Evolutionary conservation across 2,113 vertebrate species (phyloP), one percentile per base, ranked within the genome.

Genomic region (Oryzias curvinotus): DNA sequence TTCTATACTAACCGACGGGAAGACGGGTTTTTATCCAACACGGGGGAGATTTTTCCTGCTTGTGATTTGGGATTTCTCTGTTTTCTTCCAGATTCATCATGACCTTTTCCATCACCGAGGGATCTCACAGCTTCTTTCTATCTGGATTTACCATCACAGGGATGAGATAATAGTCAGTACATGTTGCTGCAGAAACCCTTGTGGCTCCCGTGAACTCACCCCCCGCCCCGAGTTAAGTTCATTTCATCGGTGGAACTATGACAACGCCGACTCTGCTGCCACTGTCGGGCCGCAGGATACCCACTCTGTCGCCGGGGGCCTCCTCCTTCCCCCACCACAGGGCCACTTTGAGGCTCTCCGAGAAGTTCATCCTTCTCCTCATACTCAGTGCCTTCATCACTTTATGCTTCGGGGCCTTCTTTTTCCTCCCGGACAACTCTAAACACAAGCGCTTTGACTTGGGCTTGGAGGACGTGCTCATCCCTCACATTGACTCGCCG

Each of bases 371-470:
- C 87, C 93, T 99, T 74, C 96, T 99, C 80, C 97, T 99, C 57
- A 98, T 98, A 54, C 95, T 99, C 81, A 98, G 97, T 96, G 97
- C 97, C 97, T 99, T 99, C 93, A 95, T 99, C 93, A 99, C 97
- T 51, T 89, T 99, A 75, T 99, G 96, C 78, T 98, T 99, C 74
- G 97, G 97, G 83, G 97, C 97, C 61, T 98, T 98, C 88, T 99
- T 99, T 90, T 99, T 99, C 84, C 94, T 99, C 44, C 97, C 97
- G 44, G 97, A 99, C 92, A 98, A 94, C 65, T 98, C 96, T 63
- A 98, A 98, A 85, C 97, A 98, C 92, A 97, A 96, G 89, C 96
- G 97, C 84, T 98, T 99, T 62, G 97, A 98, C 87, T 91, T 99
- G 90, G 97, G 96, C 56, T 88, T 99, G 88, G 95, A 98, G 89